These are phyloP conservation scores for Archivesica marissinica DNA, from an alignment of 1,140 invertebrate species.

Conservation along the genomic window DNA sequence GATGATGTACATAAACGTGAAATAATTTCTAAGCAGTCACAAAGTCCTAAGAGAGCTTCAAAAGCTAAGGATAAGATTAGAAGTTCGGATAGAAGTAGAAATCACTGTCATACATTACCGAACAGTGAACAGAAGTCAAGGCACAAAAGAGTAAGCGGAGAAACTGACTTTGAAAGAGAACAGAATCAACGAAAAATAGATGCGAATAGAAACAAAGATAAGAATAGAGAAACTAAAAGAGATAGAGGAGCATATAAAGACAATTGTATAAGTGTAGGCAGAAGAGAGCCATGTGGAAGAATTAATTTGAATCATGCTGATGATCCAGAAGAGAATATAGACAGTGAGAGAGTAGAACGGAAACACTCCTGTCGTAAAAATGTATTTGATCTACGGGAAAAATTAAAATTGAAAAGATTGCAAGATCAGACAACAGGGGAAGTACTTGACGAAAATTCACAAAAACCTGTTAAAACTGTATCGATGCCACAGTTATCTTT, in stretches of 20 bases:
- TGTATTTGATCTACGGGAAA: slow-evolving; percentile 17
- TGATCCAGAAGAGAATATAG: too few species aligned
- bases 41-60: neutral
- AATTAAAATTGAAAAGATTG: slow-evolving; percentile 22
- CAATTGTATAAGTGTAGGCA: neutral
- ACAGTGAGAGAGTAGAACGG: neutral
- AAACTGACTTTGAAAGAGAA: neutral
- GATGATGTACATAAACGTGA: neutral
- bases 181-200: neutral
- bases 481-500: neutral
- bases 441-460: neutral
- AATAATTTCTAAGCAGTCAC: too few species aligned
- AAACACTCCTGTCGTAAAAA: too few species aligned
- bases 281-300: too few species aligned
- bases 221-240: neutral
- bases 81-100: neutral
- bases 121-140: neutral
- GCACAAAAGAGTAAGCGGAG: neutral
- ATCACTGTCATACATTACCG: too few species aligned
- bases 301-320: too few species aligned
- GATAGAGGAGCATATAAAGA: neutral
- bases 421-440: neutral
- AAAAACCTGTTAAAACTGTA: neutral
- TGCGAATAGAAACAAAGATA: neutral
- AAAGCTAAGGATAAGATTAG: neutral